Evolutionary conservation across 2,888 invertebrate genomes (phyloP).

Genomic region (Amorpha juglandis): DNA sequence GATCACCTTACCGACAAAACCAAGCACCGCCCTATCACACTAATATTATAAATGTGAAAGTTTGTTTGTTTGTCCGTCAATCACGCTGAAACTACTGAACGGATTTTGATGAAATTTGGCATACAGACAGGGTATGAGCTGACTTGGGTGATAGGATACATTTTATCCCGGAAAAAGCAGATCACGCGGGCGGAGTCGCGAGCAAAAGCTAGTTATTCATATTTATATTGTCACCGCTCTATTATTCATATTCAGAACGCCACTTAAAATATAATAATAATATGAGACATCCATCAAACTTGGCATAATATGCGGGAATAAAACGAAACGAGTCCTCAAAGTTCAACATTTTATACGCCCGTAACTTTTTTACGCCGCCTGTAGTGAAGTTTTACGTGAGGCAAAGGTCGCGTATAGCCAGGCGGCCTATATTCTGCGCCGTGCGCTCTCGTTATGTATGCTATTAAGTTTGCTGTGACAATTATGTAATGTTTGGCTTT

Average conservation of each 20-base stretch:
- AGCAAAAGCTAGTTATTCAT: too few relatives aligned
- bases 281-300: slow-evolving; percentile 23
- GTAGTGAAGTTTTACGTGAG: slow-evolving; percentile 18
- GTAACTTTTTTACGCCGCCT: slow-evolving; percentile 28
- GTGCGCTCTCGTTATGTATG: not conserved
- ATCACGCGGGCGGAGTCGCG: too few relatives aligned
- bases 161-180: too few relatives aligned
- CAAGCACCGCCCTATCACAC: too few relatives aligned
- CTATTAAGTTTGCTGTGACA: slow-evolving; percentile 10
- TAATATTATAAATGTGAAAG: too few relatives aligned
- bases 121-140: too few relatives aligned
- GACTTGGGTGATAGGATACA: too few relatives aligned
- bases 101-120: too few relatives aligned
- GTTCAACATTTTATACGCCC: slow-evolving; percentile 25
- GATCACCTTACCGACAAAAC: not conserved
- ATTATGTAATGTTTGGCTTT: not conserved
- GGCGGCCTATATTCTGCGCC: not conserved
- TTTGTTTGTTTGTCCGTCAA: too few relatives aligned
- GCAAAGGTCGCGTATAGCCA: slow-evolving; percentile 11
- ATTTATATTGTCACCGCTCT: too few relatives aligned
- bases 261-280: too few relatives aligned
- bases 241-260: slow-evolving; percentile 20
- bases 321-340: slow-evolving; percentile 18
- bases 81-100: too few relatives aligned
- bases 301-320: slow-evolving; percentile 17